Base-by-base conservation (phyloP, 2,113 vertebrate genomes). In the Clinocottus analis region DNA sequence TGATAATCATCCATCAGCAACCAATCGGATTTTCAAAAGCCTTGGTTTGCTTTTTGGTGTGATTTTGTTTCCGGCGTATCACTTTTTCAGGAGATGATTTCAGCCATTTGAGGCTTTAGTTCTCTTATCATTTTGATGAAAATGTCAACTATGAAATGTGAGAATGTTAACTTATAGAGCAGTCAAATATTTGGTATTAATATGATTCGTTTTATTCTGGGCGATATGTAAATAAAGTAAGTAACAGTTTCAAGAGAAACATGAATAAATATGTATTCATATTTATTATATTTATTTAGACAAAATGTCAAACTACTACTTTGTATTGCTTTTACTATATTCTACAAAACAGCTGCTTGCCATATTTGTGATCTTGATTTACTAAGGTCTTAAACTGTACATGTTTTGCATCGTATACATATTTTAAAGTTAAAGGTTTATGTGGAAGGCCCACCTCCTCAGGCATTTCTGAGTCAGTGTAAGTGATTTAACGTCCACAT, bases 401-500 rank as follows among this genome's bases (percentile, higher is more conserved):
- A 31, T 53, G 25, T 43, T 70, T 21, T 47, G 12, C 35, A 49
- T 58, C 63, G 27, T 58, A 60, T n/a, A 45, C 21, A 43, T 45
- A 49, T 4, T 45, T 45, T 55, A 59, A 64, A 5, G 56, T 65
- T 66, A 70, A 85, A 75, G 62, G 67, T 13, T 70, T 70, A 51
- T 58, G 45, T 35, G 51, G 13, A 76, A 56, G 60, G 31, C 73
- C 67, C 29, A 35, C 35, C 45, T 31, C 77, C 65, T 61, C 12
- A 16, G 72, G 77, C 69, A 14, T 59, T 31, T 75, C 71, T 63
- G 29, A 58, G 73, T 79, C 43, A 3, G 25, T 21, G 31, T 58
- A 68, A 84, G 3, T 80, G 86, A 88, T 86, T 82, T 75, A 84
- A 19, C 35, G 14, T 70, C 11, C 16, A 41, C 45, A 13, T 39